Conservation (phyloP, 1,140 invertebrate genomes). For the Tetramorium parvispinum region DNA sequence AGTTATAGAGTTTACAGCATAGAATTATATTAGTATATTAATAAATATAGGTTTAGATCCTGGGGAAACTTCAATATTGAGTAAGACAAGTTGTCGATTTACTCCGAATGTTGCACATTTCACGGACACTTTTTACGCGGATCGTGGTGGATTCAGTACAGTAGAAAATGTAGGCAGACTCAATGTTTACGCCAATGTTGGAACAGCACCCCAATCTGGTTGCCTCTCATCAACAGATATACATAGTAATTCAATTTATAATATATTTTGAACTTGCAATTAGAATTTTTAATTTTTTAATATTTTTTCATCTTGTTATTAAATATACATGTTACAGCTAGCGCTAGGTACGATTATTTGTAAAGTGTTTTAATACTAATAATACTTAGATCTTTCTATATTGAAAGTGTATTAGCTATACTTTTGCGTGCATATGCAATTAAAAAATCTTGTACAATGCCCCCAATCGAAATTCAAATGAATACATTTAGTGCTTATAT, state of each 20-base stretch:
- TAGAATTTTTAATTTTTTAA: too few relatives aligned
- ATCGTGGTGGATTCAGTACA: neutral
- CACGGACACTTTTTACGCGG: neutral
- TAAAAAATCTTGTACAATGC: neutral
- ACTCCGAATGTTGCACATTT: neutral
- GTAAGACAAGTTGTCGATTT: neutral
- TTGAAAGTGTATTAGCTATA: neutral
- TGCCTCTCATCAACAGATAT: neutral
- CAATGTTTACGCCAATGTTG: neutral
- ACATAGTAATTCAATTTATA: too few relatives aligned
- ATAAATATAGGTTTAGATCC: slow-evolving; percentile 5
- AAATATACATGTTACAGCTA: too few relatives aligned
- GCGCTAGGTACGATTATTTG: too few relatives aligned
- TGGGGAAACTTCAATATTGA: neutral
- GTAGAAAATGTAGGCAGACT: neutral
- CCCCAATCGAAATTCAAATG: neutral
- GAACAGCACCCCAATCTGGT: neutral
- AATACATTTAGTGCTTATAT: neutral
- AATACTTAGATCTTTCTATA: neutral
- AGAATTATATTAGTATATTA: too few relatives aligned
- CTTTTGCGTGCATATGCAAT: neutral
- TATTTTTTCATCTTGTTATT: too few relatives aligned
- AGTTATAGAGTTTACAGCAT: too few relatives aligned
- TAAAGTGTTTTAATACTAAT: neutral
- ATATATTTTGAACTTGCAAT: too few relatives aligned